Evolutionary conservation across 1,140 invertebrate genomes (phyloP), one percentile per base, ranked within the genome.

Genomic region (Conus ventricosus): DNA sequence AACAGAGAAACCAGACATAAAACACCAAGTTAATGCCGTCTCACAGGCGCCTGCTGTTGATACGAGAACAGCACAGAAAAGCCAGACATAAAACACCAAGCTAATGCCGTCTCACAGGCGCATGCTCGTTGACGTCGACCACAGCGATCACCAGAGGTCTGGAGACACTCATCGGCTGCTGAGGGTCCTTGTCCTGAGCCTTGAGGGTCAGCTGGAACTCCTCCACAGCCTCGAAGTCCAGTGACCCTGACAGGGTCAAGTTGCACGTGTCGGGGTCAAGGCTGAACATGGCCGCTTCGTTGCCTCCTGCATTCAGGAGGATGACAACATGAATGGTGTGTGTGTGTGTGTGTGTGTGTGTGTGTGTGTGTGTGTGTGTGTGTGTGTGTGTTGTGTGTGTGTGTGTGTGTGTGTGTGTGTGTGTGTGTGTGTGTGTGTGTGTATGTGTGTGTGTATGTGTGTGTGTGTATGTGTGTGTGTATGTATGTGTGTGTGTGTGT

Each of bases 181-280:
- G 55, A 4, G 82, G 82, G 55, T 60, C 82, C 4, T 8, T 5
- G 27, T 84, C 82, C 82, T 63, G 6, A 8, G 82, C 82, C 2
- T 0, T 54, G 8, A 84, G 7, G 23, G 11, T 67, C 82, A 84
- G 82, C 55, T 25, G 8, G 57, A 63, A 84, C 6, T 25, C 27
- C 8, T 7, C 13, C 54, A 27, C 54, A 7, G 27, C 54, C 55
- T 84, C 82, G 27, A 84, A 84, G 55, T 84, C 82, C 54, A 84
- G 82, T 15, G 23, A 25, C n/a, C 54, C 25, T 23, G 25, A 25
- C 82, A 84, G 23, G 23, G 23, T 25, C 23, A 84, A 10, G 10
- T 39, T 54, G 82, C 82, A 84, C n/a, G 82, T 84, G 82, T 8
- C 27, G 27, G 20, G 17, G 82, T 84, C 57, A 39, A 84, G 53